These are phyloP conservation scores for Cheilosia vulpina DNA, from an alignment of 2,888 invertebrate species.

Conservation along the genomic window DNA sequence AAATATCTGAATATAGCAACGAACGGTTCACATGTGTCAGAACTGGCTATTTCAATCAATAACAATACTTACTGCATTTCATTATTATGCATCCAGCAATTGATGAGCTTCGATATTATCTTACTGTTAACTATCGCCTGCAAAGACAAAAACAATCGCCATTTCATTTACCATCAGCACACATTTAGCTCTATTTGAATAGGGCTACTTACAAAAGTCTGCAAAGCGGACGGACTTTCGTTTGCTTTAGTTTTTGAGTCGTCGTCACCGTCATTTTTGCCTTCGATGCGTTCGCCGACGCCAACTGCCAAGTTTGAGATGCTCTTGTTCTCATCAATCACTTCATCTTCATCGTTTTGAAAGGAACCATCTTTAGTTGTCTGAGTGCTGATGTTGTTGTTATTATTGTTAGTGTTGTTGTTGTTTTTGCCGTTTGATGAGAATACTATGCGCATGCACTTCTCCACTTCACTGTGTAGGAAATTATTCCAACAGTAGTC, in stretches of 20 bases:
- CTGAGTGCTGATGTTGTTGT: conserved; percentile 77
- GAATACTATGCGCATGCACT: conserved; percentile 90
- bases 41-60: background rate
- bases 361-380: conserved; percentile 77
- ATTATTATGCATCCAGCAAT: conserved; percentile 92
- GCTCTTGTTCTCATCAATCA: conserved; percentile 58
- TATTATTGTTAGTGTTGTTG: conserved; percentile 78
- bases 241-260: conserved; percentile 57
- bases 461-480: conserved; percentile 94
- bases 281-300: conserved; percentile 19
- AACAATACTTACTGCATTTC: conserved; percentile 88
- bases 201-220: conserved; percentile 84
- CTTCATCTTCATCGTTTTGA: conserved; percentile 73
- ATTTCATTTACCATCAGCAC: background rate
- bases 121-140: conserved; percentile 92
- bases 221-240: conserved; percentile 84
- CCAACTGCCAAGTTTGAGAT: conserved; percentile 42
- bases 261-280: conserved; percentile 51
- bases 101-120: conserved; percentile 91
- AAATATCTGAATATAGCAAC: too few species aligned
- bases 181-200: background rate
- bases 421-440: conserved; percentile 80
- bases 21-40: too few species aligned
- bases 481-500: conserved; percentile 97
- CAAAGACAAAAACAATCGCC: conserved; percentile 66